phyloP scores from a whole-genome alignment of 92 coral and sea anemone species.

The Parazoanthus swiftii region DNA sequence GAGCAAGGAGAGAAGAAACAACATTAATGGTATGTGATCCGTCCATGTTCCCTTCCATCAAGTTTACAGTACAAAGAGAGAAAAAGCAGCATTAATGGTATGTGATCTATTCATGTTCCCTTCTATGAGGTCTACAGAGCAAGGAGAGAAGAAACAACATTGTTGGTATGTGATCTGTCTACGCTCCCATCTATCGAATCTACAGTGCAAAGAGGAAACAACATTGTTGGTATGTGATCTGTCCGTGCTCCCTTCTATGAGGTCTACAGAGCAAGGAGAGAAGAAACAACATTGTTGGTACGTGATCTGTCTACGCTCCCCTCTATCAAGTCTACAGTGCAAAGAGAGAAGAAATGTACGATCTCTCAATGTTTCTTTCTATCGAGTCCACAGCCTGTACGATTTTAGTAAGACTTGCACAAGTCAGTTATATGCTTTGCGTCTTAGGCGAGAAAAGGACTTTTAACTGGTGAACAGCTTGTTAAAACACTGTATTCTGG shows the following conservation, averaged over 20 bases:
- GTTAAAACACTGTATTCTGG: too few relatives aligned
- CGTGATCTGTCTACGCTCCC: too few relatives aligned
- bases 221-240: constrained; percentile 38
- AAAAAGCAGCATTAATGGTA: background rate
- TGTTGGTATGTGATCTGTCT: background rate
- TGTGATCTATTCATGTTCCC: constrained; percentile 54
- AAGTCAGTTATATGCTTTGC: too few relatives aligned
- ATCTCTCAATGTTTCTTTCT: constrained; percentile 55
- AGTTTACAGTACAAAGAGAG: too few relatives aligned
- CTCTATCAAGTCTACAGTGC: too few relatives aligned
- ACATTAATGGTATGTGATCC: too few relatives aligned
- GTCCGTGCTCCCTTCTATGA: constrained; percentile 54
- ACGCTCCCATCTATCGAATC: too few relatives aligned
- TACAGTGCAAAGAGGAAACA: background rate
- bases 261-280: constrained; percentile 18
- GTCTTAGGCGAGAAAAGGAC: too few relatives aligned
- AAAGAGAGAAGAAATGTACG: constrained; percentile 21
- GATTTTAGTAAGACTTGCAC: too few relatives aligned
- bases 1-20: background rate
- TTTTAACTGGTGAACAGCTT: too few relatives aligned
- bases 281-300: background rate
- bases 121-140: constrained; percentile 46
- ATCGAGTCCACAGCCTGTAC: constrained; percentile 42
- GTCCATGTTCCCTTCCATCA: too few relatives aligned
- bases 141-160: background rate